A percentile compares a stretch with the other conserved stretches of the same genome.
phyloP scores from a whole-genome alignment of 2,888 invertebrate species.

The Serrognathus titanus region DNA sequence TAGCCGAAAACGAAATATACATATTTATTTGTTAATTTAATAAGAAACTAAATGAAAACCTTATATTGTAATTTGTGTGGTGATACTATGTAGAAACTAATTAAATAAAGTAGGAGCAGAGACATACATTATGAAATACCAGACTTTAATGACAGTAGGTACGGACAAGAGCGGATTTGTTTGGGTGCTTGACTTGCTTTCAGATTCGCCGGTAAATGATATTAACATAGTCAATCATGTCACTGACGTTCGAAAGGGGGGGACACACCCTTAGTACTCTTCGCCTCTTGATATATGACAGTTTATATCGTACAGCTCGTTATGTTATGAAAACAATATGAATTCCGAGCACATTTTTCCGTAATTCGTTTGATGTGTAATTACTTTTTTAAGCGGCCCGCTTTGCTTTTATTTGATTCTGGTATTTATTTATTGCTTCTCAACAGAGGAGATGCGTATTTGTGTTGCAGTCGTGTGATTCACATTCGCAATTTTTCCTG shows the following conservation, averaged over 20 bases:
- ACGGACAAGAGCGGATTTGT: conserved; percentile 6
- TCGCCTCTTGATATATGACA: conserved; percentile 46
- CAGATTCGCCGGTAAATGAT: conserved; percentile 32
- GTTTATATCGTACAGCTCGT: conserved; percentile 37
- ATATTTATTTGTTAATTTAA: too few species aligned
- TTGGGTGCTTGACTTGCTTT: conserved; percentile 3
- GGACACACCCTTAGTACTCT: conserved; percentile 33
- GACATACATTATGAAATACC: too few species aligned
- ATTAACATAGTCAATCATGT: conserved; percentile 50
- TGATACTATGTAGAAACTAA: too few species aligned
- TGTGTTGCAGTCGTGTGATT: too few species aligned
- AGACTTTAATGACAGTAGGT: neutral
- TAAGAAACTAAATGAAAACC: too few species aligned
- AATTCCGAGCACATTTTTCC: conserved; percentile 51
- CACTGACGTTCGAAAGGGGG: conserved; percentile 30
- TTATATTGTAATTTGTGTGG: too few species aligned
- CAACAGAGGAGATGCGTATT: conserved; percentile 22
- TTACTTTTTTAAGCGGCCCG: conserved; percentile 42
- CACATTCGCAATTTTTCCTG: too few species aligned
- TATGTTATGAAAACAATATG: conserved; percentile 51
- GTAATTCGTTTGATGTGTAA: conserved; percentile 50
- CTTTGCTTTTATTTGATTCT: conserved; percentile 44
- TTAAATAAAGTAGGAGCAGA: too few species aligned
- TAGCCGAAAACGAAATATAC: too few species aligned
- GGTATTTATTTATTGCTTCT: conserved; percentile 33